A percentile compares a stretch with the other conserved stretches of the same genome.
phyloP scores from a whole-genome alignment of 2,888 invertebrate genomes.

The Chorisops tibialis region DNA sequence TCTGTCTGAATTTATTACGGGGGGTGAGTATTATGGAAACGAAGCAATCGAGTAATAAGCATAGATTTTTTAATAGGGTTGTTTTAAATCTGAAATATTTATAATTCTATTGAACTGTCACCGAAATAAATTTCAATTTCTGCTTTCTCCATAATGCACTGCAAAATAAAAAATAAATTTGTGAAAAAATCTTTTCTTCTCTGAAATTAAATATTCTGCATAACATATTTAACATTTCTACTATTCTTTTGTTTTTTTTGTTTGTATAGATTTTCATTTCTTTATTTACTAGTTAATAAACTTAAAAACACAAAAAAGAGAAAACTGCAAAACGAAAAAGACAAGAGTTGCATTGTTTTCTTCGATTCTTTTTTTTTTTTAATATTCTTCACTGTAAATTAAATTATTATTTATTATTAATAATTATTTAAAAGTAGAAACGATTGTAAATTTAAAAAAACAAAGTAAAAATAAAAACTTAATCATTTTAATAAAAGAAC shows the following conservation, averaged over 20 bases:
- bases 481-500: neutral
- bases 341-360: constrained; percentile 21
- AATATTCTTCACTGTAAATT: no score
- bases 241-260: no score
- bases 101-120: neutral
- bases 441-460: neutral
- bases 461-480: no score
- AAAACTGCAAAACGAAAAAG: constrained; percentile 22
- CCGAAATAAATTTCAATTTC: neutral
- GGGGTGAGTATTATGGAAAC: no score
- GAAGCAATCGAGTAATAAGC: no score
- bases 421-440: constrained; percentile 18
- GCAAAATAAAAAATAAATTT: constrained; percentile 1
- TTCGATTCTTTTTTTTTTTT: constrained; percentile 8
- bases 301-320: constrained; percentile 22
- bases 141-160: constrained; percentile 6
- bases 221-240: constrained; percentile 24
- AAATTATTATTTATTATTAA: no score
- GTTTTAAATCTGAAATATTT: no score
- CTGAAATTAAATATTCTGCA: constrained; percentile 16
- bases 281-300: constrained; percentile 25
- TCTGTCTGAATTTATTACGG: no score
- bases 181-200: neutral
- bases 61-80: no score
- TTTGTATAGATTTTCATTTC: constrained; percentile 13